phyloP scores from a whole-genome alignment of 2,797 vertebrate species.

The Sebastes aleutianus region DNA sequence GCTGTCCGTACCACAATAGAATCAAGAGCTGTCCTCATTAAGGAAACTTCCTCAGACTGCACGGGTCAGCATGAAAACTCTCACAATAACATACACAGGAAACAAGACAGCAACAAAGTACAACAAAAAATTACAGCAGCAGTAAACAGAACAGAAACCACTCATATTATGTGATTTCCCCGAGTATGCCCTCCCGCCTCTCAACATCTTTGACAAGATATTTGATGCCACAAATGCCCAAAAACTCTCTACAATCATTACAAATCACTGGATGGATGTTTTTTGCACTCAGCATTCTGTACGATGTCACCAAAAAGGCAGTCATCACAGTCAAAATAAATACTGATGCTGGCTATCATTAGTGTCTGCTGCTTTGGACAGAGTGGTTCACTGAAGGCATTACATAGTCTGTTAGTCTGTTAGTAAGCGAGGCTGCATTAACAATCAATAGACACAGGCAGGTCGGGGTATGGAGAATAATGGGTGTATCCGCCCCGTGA shows the following conservation, averaged over 20 bases:
- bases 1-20: background rate
- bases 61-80: background rate
- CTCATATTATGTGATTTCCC: background rate
- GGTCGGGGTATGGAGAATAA: no score
- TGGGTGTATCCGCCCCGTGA: no score
- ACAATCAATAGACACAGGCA: conserved; percentile 7
- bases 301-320: background rate
- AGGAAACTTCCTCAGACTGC: background rate
- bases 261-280: background rate
- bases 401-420: background rate
- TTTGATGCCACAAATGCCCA: background rate
- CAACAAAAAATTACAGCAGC: background rate
- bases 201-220: background rate
- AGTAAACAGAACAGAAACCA: background rate
- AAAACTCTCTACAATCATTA: background rate
- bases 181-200: background rate
- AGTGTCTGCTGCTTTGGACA: background rate
- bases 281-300: background rate
- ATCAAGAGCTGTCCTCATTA: conserved; percentile 15
- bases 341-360: background rate
- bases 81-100: background rate
- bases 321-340: background rate
- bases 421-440: background rate
- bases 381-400: background rate
- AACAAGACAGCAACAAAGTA: background rate